Evolutionary conservation across 2,113 vertebrate species (phyloP).

Genomic region (Probosciger aterrimus): DNA sequence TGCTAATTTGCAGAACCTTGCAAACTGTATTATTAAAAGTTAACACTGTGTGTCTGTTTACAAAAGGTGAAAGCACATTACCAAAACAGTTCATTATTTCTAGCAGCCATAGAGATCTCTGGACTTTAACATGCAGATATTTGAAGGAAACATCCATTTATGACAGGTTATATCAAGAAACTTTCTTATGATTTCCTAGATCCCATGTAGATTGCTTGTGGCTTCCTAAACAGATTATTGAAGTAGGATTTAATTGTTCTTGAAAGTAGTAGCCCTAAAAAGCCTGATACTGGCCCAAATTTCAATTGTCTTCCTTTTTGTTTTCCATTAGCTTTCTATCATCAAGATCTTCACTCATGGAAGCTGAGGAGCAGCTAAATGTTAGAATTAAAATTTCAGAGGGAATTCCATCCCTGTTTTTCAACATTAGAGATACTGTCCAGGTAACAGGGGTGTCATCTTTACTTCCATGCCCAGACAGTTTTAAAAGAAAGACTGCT

Average conservation of each 20-base stretch:
- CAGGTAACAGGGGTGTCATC: neutral
- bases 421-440: neutral
- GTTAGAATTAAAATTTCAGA: neutral
- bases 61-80: neutral
- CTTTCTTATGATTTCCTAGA: neutral
- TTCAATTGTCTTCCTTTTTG: neutral
- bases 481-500: neutral
- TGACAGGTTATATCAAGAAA: neutral
- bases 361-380: neutral
- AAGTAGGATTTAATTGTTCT: neutral
- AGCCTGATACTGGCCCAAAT: neutral
- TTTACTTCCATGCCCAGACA: neutral
- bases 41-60: neutral
- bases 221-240: neutral
- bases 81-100: neutral
- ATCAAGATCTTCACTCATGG: rapidly evolving
- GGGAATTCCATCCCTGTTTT: neutral
- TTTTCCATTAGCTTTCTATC: neutral
- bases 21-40: neutral
- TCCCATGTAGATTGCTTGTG: neutral
- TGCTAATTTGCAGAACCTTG: rapidly evolving
- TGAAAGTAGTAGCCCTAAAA: neutral
- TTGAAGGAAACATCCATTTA: neutral
- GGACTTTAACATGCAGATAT: neutral
- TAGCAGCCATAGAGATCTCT: neutral